Evolutionary conservation across 2,888 invertebrate genomes (phyloP).

Genomic region (Brenthis hecate): DNA sequence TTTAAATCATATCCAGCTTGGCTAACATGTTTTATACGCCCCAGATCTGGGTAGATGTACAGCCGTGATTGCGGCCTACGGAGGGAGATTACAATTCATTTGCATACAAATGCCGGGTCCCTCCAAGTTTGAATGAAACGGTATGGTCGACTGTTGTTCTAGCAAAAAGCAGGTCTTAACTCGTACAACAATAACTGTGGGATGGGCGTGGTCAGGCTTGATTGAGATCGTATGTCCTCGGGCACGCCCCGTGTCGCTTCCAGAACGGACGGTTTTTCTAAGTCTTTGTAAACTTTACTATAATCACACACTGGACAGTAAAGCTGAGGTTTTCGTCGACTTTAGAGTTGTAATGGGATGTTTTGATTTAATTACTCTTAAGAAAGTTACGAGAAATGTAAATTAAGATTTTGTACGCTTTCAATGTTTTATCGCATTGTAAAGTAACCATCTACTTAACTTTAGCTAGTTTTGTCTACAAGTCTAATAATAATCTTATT

Average conservation of each 20-base stretch:
- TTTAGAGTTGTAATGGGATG: neutral
- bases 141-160: conserved; percentile 67
- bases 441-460: neutral
- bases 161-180: conserved; percentile 75
- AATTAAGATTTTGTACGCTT: conserved; percentile 3
- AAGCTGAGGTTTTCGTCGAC: neutral
- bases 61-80: conserved; percentile 64
- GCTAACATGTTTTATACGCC: conserved; percentile 16
- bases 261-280: conserved; percentile 57
- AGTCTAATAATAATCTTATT: no score
- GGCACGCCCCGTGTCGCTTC: conserved; percentile 55
- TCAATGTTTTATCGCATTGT: conserved; percentile 2
- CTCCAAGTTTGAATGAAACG: conserved; percentile 72
- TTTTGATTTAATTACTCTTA: conserved; percentile 21
- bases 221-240: conserved; percentile 55
- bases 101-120: conserved; percentile 75
- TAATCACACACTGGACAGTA: conserved; percentile 8
- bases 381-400: neutral
- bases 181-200: conserved; percentile 70
- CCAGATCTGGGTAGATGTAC: conserved; percentile 52
- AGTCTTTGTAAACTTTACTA: conserved; percentile 43
- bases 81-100: conserved; percentile 73
- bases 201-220: conserved; percentile 52
- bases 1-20: conserved; percentile 8
- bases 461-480: no score